Base-by-base conservation (phyloP, 2,113 vertebrate species). In the Odontophorus gujanensis region DNA sequence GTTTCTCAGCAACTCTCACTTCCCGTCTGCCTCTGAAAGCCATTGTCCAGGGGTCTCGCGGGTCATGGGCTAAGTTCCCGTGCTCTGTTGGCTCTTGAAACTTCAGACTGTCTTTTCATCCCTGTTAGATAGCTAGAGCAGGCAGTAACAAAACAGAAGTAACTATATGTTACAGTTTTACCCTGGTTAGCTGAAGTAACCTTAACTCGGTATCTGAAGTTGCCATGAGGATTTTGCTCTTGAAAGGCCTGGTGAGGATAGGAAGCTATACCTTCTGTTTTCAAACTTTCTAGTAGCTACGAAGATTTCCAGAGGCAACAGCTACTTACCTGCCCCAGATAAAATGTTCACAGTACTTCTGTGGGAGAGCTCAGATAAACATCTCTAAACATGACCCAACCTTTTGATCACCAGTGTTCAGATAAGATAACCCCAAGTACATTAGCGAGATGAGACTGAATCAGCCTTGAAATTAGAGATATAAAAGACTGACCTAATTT, bases 1-100 rank as follows among this genome's bases (percentile, higher is more conserved):
- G 75, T 51, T 87, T 62, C 93, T 93, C 62, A 2, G 42, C 63
- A 94, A 57, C 95, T 94, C 83, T 48, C 55, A 9, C 81, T 87
- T 86, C 84, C 89, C 22, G 40, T 61, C 87, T 87, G 76, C 77
- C 30, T 62, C 0, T 2, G 6, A 74, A 81, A 63, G 58, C 67
- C 77, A 77, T 43, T 22, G 3, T 81, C 51, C 57, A 21, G 80
- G 62, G 69, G 72, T 51, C 43, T 77, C 42, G 61, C 24, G 32
- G 80, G 84, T 87, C 55, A 4, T 20, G 38, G 78, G 79, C 88
- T 73, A 73, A 3, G 5, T 43, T 94, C 89, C 90, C 3, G 0
- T 16, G 65, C 68, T n/a, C 76, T 10, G 5, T 3, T 65, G 53
- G 17, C 40, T 36, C 55, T 32, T 73, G 9, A 58, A 67, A 38